Evolutionary conservation across 1,140 invertebrate species (phyloP).

Genomic region (Notospermus geniculatus): DNA sequence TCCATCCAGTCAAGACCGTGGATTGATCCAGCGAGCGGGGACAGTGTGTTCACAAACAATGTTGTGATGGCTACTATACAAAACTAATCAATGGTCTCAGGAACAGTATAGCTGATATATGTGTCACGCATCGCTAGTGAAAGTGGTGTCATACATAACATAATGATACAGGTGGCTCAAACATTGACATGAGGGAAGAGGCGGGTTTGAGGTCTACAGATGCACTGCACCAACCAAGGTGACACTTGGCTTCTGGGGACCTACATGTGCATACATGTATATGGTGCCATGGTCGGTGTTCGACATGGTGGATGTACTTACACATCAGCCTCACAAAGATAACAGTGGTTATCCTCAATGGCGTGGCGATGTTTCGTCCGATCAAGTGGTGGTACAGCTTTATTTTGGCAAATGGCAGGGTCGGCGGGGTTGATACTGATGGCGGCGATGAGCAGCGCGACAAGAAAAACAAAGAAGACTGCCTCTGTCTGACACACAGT

Average conservation of each 20-base stretch:
- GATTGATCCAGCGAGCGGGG: too few species aligned
- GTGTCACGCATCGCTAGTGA: neutral
- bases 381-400: slow-evolving; percentile 66
- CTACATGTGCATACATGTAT: too few species aligned
- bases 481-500: slow-evolving; percentile 53
- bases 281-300: neutral
- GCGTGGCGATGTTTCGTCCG: slow-evolving; percentile 82
- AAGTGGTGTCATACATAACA: neutral
- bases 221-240: too few species aligned
- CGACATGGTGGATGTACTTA: slow-evolving; percentile 38
- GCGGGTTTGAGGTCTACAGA: too few species aligned
- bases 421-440: slow-evolving; percentile 85
- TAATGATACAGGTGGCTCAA: too few species aligned
- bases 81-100: too few species aligned
- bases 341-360: slow-evolving; percentile 91
- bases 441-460: slow-evolving; percentile 72
- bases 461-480: slow-evolving; percentile 65
- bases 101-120: neutral
- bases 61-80: too few species aligned
- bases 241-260: too few species aligned
- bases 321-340: slow-evolving; percentile 83
- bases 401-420: slow-evolving; percentile 50
- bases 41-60: too few species aligned
- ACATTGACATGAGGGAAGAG: too few species aligned
- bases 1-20: too few species aligned